These are phyloP conservation scores for Sebastes iracundus DNA, from an alignment of 2,797 vertebrate species.

Conservation along the genomic window DNA sequence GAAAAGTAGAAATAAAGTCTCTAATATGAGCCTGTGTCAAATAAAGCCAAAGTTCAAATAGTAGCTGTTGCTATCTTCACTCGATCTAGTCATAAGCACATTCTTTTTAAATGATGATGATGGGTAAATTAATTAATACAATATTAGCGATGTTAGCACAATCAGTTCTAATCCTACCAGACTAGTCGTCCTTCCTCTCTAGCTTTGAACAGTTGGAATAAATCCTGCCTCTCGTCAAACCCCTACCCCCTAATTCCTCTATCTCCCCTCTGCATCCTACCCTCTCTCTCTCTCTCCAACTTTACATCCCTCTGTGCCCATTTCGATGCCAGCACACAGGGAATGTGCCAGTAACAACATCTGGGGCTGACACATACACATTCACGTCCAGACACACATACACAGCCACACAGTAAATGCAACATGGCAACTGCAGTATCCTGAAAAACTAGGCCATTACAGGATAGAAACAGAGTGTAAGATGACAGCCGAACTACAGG, in stretches of 20 bases:
- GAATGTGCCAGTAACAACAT: slow-evolving; percentile 26
- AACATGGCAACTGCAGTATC: slow-evolving; percentile 1
- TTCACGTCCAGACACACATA: not conserved
- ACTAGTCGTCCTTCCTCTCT: not conserved
- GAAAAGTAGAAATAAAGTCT: not conserved
- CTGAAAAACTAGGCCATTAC: slow-evolving; percentile 27
- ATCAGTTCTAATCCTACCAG: not conserved
- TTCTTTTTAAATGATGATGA: not conserved
- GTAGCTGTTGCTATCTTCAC: not conserved
- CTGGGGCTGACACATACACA: slow-evolving; percentile 16
- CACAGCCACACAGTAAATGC: not conserved
- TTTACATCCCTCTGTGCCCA: slow-evolving; percentile 10
- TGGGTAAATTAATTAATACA: not conserved
- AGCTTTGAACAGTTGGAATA: not conserved
- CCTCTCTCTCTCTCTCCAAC: slow-evolving; percentile 12
- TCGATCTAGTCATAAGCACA: not conserved
- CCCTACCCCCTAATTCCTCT: slow-evolving; percentile 28
- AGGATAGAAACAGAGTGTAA: not conserved
- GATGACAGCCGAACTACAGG: not conserved
- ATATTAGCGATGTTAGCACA: not conserved
- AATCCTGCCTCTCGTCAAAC: slow-evolving; percentile 14
- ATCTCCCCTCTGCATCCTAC: slow-evolving; percentile 16
- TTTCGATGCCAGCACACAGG: slow-evolving; percentile 32
- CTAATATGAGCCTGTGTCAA: not conserved
- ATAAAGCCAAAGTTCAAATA: too few relatives aligned